Evolutionary conservation across 2,888 invertebrate species (phyloP).

Genomic region (Nineta flava): DNA sequence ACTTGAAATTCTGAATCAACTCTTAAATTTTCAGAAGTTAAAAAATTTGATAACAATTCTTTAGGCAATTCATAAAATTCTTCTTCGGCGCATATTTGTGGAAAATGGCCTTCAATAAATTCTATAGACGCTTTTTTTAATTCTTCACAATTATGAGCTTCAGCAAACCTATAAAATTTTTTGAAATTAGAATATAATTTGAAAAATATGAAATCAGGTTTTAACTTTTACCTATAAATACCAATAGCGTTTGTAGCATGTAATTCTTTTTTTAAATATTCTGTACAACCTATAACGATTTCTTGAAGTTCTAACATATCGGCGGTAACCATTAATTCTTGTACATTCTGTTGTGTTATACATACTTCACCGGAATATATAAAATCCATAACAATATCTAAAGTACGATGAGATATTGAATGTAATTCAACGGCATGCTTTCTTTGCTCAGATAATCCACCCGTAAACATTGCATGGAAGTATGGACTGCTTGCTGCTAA

Average conservation of each 20-base stretch:
- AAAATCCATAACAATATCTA: slow-evolving; percentile 66
- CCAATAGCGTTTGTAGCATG: slow-evolving; percentile 80
- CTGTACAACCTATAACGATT: slow-evolving; percentile 67
- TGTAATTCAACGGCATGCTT: slow-evolving; percentile 67
- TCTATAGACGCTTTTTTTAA: slow-evolving; percentile 61
- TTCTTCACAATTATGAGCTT: slow-evolving; percentile 68
- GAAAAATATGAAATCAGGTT: background rate
- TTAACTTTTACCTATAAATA: slow-evolving; percentile 47
- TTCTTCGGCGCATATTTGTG: slow-evolving; percentile 62
- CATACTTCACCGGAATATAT: slow-evolving; percentile 60
- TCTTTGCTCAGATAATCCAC: slow-evolving; percentile 67
- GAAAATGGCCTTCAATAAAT: slow-evolving; percentile 76
- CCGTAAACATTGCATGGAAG: slow-evolving; percentile 87
- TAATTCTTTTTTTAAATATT: slow-evolving; percentile 69
- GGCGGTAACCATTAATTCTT: slow-evolving; percentile 75
- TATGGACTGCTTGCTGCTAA: slow-evolving; percentile 81
- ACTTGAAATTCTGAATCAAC: slow-evolving; percentile 85
- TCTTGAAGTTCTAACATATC: slow-evolving; percentile 83
- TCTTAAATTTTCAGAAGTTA: slow-evolving; percentile 72
- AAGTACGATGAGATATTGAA: slow-evolving; percentile 56
- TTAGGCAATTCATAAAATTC: slow-evolving; percentile 74
- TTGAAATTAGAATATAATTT: background rate
- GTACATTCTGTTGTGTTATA: slow-evolving; percentile 65
- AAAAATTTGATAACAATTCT: slow-evolving; percentile 55
- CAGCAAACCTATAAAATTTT: slow-evolving; percentile 50